A percentile compares a stretch with the other conserved stretches of the same genome.
These are phyloP conservation scores for Panopea generosa DNA, from an alignment of 2,888 invertebrate genomes.

Conservation along the genomic window DNA sequence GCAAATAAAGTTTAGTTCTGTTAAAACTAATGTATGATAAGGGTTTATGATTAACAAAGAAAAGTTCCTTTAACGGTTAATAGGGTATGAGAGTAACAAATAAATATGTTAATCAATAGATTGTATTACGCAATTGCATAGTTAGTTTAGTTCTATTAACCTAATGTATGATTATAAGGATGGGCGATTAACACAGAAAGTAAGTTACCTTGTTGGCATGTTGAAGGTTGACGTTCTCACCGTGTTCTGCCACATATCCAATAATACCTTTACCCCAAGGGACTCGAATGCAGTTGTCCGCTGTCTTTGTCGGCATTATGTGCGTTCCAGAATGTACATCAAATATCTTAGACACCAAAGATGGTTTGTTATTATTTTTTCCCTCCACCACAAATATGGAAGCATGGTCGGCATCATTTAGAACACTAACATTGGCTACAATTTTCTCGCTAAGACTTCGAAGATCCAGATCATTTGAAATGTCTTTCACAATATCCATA, in stretches of 20 bases:
- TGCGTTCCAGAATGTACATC: slow-evolving; percentile 86
- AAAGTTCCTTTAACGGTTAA: too few species aligned
- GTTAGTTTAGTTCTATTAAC: too few species aligned
- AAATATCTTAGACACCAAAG: slow-evolving; percentile 86
- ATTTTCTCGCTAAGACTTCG: slow-evolving; percentile 86
- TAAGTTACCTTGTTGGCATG: slow-evolving; percentile 86
- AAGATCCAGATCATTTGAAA: slow-evolving; percentile 87
- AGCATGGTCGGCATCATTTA: slow-evolving; percentile 86
- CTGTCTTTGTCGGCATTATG: slow-evolving; percentile 84
- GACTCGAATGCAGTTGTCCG: slow-evolving; percentile 85
- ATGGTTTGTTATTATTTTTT: slow-evolving; percentile 83
- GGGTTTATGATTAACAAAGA: too few species aligned
- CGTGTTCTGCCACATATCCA: slow-evolving; percentile 86
- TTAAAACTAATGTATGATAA: too few species aligned
- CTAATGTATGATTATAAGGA: too few species aligned
- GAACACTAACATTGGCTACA: slow-evolving; percentile 86
- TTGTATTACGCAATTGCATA: too few species aligned
- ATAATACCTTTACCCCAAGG: slow-evolving; percentile 87
- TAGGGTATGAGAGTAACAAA: too few species aligned
- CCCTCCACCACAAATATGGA: slow-evolving; percentile 87
- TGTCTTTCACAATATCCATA: slow-evolving; percentile 87
- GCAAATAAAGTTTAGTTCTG: too few species aligned
- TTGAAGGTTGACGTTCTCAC: slow-evolving; percentile 86
- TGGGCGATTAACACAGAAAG: too few species aligned
- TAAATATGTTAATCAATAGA: too few species aligned